Conservation (phyloP, 2,113 vertebrate genomes). For the Diadophis punctatus region DNA sequence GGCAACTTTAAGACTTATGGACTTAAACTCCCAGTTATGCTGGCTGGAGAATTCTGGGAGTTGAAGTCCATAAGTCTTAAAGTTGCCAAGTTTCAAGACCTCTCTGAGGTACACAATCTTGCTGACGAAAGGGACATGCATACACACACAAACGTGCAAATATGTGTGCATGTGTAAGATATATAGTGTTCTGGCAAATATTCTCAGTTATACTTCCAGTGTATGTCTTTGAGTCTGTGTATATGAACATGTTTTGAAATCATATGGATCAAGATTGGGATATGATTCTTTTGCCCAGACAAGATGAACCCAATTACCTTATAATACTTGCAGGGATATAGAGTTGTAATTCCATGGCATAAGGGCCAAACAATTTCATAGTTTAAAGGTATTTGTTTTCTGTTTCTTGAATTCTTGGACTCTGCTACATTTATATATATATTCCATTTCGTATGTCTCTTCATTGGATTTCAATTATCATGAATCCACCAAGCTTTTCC, state of each 20-base stretch:
- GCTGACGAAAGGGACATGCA: background rate
- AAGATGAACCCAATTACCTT: background rate
- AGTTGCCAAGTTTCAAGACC: too few relatives aligned
- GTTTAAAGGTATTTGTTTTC: background rate
- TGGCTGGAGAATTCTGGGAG: too few relatives aligned
- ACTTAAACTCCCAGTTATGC: too few relatives aligned
- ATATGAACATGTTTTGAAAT: background rate
- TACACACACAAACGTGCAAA: background rate
- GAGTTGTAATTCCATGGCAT: background rate
- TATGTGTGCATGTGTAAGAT: background rate
- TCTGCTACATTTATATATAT: conserved; percentile 59
- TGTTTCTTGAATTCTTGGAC: conserved; percentile 71
- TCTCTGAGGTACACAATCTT: background rate
- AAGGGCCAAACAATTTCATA: background rate
- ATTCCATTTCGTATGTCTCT: conserved; percentile 48
- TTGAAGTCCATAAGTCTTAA: too few relatives aligned
- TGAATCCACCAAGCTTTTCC: conserved; percentile 17
- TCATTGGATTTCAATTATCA: conserved; percentile 61
- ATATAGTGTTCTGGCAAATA: background rate
- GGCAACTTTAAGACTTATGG: too few relatives aligned
- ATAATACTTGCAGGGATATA: background rate
- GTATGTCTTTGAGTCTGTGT: background rate
- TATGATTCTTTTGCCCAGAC: background rate
- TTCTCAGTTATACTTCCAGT: background rate
- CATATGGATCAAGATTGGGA: background rate